Evolutionary conservation across 2,888 invertebrate species (phyloP).

Genomic region (Polietes domitor): DNA sequence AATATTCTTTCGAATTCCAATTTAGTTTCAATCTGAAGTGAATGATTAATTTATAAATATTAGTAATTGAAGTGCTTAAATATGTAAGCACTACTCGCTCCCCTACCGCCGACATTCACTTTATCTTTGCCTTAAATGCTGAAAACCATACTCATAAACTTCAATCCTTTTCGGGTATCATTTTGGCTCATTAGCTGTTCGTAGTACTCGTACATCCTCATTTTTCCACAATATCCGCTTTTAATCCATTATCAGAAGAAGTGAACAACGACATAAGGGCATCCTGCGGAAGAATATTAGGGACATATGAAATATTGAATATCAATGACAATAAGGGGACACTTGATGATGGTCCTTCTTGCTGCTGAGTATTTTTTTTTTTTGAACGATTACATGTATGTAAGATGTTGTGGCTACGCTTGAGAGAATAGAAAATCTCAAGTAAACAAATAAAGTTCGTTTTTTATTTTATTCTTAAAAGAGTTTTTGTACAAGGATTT

Average conservation of each 20-base stretch:
- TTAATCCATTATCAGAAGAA: not conserved
- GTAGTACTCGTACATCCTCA: too few relatives aligned
- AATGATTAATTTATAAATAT: too few relatives aligned
- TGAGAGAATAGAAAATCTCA: not conserved
- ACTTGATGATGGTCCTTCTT: not conserved
- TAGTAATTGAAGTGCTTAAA: too few relatives aligned
- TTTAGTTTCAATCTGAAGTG: too few relatives aligned
- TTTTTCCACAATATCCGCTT: too few relatives aligned
- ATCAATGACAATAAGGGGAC: not conserved
- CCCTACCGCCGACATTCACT: too few relatives aligned
- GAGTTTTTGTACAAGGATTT: not conserved
- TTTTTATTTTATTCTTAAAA: not conserved
- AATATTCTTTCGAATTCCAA: too few relatives aligned
- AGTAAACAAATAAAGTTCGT: slow-evolving; percentile 4
- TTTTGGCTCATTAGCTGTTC: too few relatives aligned
- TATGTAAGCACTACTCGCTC: too few relatives aligned
- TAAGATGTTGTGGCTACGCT: not conserved
- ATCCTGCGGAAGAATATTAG: not conserved
- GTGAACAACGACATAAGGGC: not conserved
- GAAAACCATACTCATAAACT: too few relatives aligned
- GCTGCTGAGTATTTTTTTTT: not conserved
- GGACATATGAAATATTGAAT: slow-evolving; percentile 3
- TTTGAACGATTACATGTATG: not conserved
- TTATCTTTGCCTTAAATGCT: too few relatives aligned
- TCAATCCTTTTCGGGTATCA: too few relatives aligned